Percentiles rank a stretch among this genome's conserved stretches.
Conservation (phyloP, 1,140 invertebrate species). For the Cyclargus thomasi region DNA sequence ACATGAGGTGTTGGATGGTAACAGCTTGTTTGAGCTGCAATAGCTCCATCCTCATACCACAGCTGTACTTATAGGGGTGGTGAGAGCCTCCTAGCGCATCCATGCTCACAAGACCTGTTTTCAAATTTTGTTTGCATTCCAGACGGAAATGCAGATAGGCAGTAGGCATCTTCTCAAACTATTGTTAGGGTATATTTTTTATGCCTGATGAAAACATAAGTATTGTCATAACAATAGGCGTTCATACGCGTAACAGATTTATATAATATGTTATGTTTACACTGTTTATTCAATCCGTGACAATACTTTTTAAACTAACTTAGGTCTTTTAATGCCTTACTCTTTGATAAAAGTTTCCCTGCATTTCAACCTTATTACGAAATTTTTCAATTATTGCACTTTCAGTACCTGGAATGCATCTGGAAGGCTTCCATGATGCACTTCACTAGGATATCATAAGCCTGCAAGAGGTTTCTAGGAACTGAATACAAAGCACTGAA, state of each 20-base stretch:
- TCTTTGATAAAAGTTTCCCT: not conserved
- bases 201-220: too few relatives aligned
- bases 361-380: not conserved
- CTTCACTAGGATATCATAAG: not conserved
- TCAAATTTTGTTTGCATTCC: too few relatives aligned
- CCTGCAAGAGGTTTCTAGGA: not conserved
- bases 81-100: not conserved
- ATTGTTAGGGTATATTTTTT: too few relatives aligned
- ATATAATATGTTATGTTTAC: too few relatives aligned
- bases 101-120: too few relatives aligned
- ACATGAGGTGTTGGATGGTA: not conserved
- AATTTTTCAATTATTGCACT: not conserved
- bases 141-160: too few relatives aligned
- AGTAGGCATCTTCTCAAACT: too few relatives aligned
- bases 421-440: not conserved
- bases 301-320: too few relatives aligned
- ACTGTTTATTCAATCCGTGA: too few relatives aligned
- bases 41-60: not conserved
- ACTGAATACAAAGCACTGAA: constrained; percentile 1
- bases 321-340: too few relatives aligned
- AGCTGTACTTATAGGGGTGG: not conserved
- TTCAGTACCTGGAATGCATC: not conserved
- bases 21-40: not conserved
- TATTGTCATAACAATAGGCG: too few relatives aligned
- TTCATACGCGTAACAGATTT: too few relatives aligned